phyloP scores from a whole-genome alignment of 2,113 vertebrate species.

The Amphiprion ocellaris region DNA sequence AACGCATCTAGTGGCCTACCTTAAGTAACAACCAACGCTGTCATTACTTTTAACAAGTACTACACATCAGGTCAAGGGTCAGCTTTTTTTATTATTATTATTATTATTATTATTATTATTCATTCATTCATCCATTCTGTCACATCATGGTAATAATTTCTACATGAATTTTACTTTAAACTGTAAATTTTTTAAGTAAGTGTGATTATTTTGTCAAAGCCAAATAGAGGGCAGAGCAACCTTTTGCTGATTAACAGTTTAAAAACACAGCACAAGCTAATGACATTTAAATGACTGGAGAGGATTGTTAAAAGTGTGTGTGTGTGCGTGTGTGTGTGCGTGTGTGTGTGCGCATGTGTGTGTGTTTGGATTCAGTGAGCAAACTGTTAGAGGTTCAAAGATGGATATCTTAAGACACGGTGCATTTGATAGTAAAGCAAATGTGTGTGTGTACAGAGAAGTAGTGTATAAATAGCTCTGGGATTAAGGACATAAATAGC shows the following conservation, averaged over 20 bases:
- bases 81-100: background rate
- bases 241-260: background rate
- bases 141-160: background rate
- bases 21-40: background rate
- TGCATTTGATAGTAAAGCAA: conserved; percentile 17
- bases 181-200: background rate
- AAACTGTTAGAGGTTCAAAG: conserved; percentile 24
- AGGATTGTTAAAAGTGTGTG: conserved; percentile 14
- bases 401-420: conserved; percentile 28
- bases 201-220: background rate
- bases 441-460: conserved; percentile 7
- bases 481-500: conserved; percentile 38
- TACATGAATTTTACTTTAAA: background rate
- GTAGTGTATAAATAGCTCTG: conserved; percentile 33
- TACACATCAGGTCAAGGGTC: no score
- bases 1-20: no score
- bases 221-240: background rate
- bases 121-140: background rate
- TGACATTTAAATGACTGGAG: conserved; percentile 33
- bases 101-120: no score
- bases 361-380: conserved; percentile 1
- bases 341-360: no score
- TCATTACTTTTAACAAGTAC: background rate
- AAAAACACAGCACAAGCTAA: conserved; percentile 2
- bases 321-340: no score